These are phyloP conservation scores for Clupea harengus DNA, from an alignment of 2,113 vertebrate species.

Conservation along the genomic window DNA sequence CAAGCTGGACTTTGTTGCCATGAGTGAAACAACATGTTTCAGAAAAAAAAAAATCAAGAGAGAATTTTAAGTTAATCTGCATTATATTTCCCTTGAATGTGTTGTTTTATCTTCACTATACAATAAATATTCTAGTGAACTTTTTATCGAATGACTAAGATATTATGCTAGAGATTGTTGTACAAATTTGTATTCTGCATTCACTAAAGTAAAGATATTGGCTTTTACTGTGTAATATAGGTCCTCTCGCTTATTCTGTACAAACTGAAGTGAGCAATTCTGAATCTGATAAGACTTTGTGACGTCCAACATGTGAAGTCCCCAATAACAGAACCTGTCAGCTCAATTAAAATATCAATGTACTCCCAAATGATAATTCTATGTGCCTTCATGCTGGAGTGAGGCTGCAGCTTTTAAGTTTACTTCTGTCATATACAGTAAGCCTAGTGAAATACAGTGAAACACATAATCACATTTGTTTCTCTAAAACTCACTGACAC, in stretches of 20 bases:
- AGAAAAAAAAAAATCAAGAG: constrained; percentile 66
- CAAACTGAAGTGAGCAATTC: constrained; percentile 69
- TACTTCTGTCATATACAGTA: neutral
- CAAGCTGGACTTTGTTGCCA: constrained; percentile 99
- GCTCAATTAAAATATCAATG: constrained; percentile 78
- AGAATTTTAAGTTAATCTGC: constrained; percentile 87
- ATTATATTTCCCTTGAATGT: constrained; percentile 93
- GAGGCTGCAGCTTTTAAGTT: constrained; percentile 23
- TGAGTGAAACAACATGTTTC: constrained; percentile 91
- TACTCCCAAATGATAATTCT: constrained; percentile 65
- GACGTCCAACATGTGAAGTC: constrained; percentile 69
- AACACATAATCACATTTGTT: neutral
- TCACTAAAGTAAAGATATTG: constrained; percentile 98
- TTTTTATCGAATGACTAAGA: constrained; percentile 98
- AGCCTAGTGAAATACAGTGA: neutral
- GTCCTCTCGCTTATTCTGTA: constrained; percentile 80
- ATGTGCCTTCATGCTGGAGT: constrained; percentile 63
- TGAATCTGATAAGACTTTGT: constrained; percentile 71
- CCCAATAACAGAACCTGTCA: constrained; percentile 73
- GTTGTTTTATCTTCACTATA: constrained; percentile 98
- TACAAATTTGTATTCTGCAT: constrained; percentile 97
- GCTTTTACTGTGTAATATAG: constrained; percentile 90
- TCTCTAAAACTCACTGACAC: neutral
- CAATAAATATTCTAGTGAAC: constrained; percentile 98
- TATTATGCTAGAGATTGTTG: constrained; percentile 97